Evolutionary conservation across 2,113 vertebrate genomes (phyloP), one percentile per base, ranked within the genome.

Genomic region (Perccottus glenii): DNA sequence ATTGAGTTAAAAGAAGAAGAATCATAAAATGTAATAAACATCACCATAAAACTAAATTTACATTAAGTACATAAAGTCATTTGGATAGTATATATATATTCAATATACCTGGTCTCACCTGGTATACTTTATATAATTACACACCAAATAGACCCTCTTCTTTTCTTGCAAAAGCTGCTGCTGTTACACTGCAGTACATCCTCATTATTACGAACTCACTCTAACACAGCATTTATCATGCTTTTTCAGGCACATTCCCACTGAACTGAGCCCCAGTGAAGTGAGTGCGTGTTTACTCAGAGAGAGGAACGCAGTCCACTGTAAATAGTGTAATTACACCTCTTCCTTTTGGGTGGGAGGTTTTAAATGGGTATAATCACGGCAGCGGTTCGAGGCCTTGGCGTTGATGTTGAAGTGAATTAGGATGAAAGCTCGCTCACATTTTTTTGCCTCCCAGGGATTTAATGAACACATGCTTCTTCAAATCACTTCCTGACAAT

Each of bases 311-410:
- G 49, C 70, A 6, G 72, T 76, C 38, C 71, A 60, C 69, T 67
- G 83, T 86, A 89, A 90, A 90, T 64, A 85, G 67, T 51, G 73
- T 88, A 81, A 91, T 89, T 90, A 86, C 80, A 80, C 9, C 75
- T 84, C 83, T 91, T 88, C 90, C 87, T 89, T 71, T 75, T 70
- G 85, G 75, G 42, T 68, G 83, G 79, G 15, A 70, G 76, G 60
- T 0, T 55, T 55, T 70, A 85, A 89, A 89, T 87, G 85, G 80
- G 56, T 78, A 56, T 85, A 85, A 90, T 91, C 81, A 86, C 64
- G 73, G 70, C 85, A 67, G 65, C 69, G 10, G 51, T 45, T 73
- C 56, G 19, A 77, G 81, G 79, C 84, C 60, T 70, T 44, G 76
- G 80, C 78, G 57, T 42, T 67, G 80, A 84, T 77, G 83, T 76